These are phyloP conservation scores for Aspidiotus destructor DNA, from an alignment of 2,888 invertebrate species.

Conservation along the genomic window DNA sequence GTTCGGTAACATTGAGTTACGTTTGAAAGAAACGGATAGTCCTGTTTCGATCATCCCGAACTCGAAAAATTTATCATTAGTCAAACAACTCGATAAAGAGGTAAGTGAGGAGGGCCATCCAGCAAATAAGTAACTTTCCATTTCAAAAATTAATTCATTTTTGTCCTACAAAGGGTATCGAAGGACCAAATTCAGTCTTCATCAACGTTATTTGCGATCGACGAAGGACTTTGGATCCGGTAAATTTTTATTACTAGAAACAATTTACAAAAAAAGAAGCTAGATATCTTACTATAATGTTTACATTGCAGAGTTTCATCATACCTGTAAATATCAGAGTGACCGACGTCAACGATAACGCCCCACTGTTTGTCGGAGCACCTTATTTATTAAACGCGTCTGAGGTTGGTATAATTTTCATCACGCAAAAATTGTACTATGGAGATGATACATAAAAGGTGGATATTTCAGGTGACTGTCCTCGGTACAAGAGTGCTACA, in stretches of 20 bases:
- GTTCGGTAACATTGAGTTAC: constrained; percentile 64
- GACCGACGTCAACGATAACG: constrained; percentile 85
- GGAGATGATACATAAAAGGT: not conserved
- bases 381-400: constrained; percentile 74
- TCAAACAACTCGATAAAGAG: constrained; percentile 70
- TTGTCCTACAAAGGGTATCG: constrained; percentile 48
- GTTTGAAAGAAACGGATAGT: constrained; percentile 67
- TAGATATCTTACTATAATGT: constrained; percentile 23
- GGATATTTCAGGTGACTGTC: constrained; percentile 46
- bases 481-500: constrained; percentile 59
- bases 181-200: constrained; percentile 74
- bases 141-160: no score
- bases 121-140: not conserved
- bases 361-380: constrained; percentile 69
- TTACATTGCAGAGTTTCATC: constrained; percentile 54
- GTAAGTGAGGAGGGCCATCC: constrained; percentile 34
- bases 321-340: constrained; percentile 76
- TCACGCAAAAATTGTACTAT: not conserved
- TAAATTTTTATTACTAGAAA: constrained; percentile 42
- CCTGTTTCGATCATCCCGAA: constrained; percentile 67
- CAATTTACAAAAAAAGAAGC: not conserved
- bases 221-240: constrained; percentile 65
- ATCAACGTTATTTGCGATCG: constrained; percentile 78
- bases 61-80: constrained; percentile 69
- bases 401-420: constrained; percentile 53